Evolutionary conservation across 2,888 invertebrate genomes (phyloP).

Genomic region (Pocota personata): DNA sequence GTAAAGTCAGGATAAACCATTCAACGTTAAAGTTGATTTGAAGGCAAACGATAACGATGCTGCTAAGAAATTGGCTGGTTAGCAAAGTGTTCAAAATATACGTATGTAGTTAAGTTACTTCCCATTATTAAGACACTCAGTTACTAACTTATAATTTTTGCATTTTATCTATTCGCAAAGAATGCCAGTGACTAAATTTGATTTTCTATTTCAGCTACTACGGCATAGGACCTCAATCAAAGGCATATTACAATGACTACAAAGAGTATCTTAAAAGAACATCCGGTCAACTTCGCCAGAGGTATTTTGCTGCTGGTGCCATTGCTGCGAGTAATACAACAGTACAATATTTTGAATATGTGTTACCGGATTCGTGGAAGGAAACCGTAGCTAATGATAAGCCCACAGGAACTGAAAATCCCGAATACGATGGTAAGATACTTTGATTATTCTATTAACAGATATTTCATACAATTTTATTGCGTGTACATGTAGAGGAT

Average conservation of each 20-base stretch:
- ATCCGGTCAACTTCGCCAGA: constrained; percentile 78
- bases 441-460: constrained; percentile 63
- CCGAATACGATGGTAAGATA: constrained; percentile 69
- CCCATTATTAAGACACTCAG: no score
- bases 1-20: no score
- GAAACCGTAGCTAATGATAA: constrained; percentile 31
- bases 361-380: constrained; percentile 10
- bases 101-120: no score
- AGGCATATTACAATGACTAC: constrained; percentile 76
- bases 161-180: neutral
- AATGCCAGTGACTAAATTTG: neutral
- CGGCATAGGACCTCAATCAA: constrained; percentile 80
- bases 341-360: constrained; percentile 66
- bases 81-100: no score
- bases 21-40: no score
- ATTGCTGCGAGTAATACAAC: constrained; percentile 65
- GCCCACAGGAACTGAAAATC: constrained; percentile 12
- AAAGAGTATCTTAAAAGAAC: constrained; percentile 75
- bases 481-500: constrained; percentile 87
- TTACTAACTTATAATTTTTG: no score
- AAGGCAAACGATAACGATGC: no score
- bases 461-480: neutral
- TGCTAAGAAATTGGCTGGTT: no score
- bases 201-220: constrained; percentile 76
- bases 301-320: constrained; percentile 76